Percentiles rank a stretch among this genome's conserved stretches.
Evolutionary conservation across 2,113 vertebrate genomes (phyloP).

Genomic region (Orientallactaga bullata): DNA sequence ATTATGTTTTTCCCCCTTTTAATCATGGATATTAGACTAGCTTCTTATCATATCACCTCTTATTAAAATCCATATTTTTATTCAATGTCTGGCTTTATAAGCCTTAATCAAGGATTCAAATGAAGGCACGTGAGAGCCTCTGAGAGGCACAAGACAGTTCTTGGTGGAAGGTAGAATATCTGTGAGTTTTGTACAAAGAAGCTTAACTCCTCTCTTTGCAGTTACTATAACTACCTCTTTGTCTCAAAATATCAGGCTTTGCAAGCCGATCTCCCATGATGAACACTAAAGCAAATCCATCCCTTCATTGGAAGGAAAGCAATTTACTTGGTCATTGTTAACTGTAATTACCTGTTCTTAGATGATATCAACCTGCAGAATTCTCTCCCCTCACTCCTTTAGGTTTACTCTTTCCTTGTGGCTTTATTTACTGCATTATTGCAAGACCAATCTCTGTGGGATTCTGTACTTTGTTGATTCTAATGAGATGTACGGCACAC

Average conservation of each 20-base stretch:
- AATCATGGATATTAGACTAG: conserved; percentile 72
- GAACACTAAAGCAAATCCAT: conserved; percentile 59
- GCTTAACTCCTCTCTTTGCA: conserved; percentile 47
- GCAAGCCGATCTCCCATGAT: conserved; percentile 70
- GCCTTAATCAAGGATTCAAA: conserved; percentile 64
- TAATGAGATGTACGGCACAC: conserved; percentile 88
- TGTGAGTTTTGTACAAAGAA: background rate
- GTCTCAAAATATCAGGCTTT: conserved; percentile 71
- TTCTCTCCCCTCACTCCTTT: conserved; percentile 71
- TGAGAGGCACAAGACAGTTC: background rate
- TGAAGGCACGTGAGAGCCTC: conserved; percentile 9
- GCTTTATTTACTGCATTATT: conserved; percentile 93
- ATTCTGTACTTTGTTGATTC: conserved; percentile 93
- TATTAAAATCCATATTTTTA: conserved; percentile 71
- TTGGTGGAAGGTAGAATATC: background rate
- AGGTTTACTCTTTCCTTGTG: conserved; percentile 94
- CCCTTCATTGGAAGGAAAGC: conserved; percentile 73
- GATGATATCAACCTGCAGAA: conserved; percentile 70
- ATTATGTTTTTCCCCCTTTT: conserved; percentile 61
- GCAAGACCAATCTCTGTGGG: conserved; percentile 89
- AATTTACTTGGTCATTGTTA: conserved; percentile 77
- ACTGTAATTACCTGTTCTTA: conserved; percentile 76
- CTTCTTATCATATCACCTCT: conserved; percentile 76
- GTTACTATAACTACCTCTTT: conserved; percentile 71
- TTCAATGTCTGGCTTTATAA: conserved; percentile 54